Base-by-base conservation (phyloP, 2,113 vertebrate genomes). In the Anthoscopus minutus region DNA sequence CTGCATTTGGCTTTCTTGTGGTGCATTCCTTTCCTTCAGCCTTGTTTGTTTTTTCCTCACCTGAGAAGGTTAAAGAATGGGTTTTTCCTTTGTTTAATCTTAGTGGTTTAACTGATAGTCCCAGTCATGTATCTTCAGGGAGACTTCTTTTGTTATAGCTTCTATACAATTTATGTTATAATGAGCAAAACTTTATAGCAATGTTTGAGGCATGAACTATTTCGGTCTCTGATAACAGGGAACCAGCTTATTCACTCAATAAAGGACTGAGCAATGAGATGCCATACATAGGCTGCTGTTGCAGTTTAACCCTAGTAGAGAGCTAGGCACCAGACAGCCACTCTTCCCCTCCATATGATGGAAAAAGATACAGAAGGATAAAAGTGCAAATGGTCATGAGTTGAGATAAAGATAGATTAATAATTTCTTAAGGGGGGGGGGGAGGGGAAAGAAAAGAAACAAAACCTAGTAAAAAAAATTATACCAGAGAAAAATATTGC, bases 381-480 rank as follows among this genome's bases (percentile, higher is more conserved):
- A 61, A 76, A 61, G 14, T 37, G 6, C 5, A 84, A 51, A 84
- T 81, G 6, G 4, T 47, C 5, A 24, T n/a, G 6, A 11, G 11
- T 3, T 45, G 27, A 61, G 27, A 28, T 20, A 61, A 71, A 61
- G 14, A 48, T 15, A 67, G 12, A 21, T 56, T 27, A 53, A 40
- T 35, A 66, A 16, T 12, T 51, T 40, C 16, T 38, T 13, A 2
- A 14, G 12, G 5, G 7, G 35, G 11, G 2, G 4, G 1, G 7
- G 9, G 10, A 5, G 5, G 14, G 5, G 8, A 74, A 23, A 27
- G 45, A 15, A 38, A 18, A 1, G 9, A 48, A 37, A 24, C 17
- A 25, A 80, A 62, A 27, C 5, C 6, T 40, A 58, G 18, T 35
- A 16, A 61, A 74, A 38, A 2, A 70, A 69, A 23, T 11, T 0